These are phyloP conservation scores for Labroides dimidiatus DNA, from an alignment of 2,797 vertebrate species.

Conservation along the genomic window DNA sequence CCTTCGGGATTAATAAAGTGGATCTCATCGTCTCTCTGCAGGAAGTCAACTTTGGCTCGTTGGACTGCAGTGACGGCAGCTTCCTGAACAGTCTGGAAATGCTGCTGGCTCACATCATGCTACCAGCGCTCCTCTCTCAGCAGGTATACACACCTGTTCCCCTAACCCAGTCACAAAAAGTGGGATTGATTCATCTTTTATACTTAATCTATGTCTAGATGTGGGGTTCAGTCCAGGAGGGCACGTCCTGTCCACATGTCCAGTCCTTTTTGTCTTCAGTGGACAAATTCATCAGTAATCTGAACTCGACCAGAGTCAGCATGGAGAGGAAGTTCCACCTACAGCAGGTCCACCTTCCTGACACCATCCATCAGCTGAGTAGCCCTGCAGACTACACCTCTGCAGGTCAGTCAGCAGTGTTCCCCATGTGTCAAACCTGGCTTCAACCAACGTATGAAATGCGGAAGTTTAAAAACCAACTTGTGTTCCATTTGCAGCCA, in stretches of 20 bases:
- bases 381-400: conserved; percentile 82
- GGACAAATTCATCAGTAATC: conserved; percentile 79
- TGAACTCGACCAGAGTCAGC: conserved; percentile 81
- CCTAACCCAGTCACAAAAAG: too few relatives aligned
- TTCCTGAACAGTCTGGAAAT: conserved; percentile 82
- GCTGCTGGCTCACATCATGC: conserved; percentile 80
- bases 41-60: conserved; percentile 85
- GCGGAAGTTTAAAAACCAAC: too few relatives aligned
- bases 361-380: conserved; percentile 64
- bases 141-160: conserved; percentile 75
- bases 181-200: too few relatives aligned
- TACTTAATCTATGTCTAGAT: conserved; percentile 59
- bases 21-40: too few relatives aligned
- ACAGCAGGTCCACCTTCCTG: conserved; percentile 44
- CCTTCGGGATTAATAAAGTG: too few relatives aligned
- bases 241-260: conserved; percentile 73
- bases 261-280: conserved; percentile 83
- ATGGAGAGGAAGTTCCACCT: conserved; percentile 85
- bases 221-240: conserved; percentile 83
- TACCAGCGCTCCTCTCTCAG: conserved; percentile 83
- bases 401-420: conserved; percentile 73
- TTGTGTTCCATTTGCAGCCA: conserved; percentile 69
- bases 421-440: too few relatives aligned
- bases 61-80: conserved; percentile 79
- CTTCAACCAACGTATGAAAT: too few relatives aligned